phyloP scores from a whole-genome alignment of 2,113 vertebrate species.

The Gallinago paraguaiae region DNA sequence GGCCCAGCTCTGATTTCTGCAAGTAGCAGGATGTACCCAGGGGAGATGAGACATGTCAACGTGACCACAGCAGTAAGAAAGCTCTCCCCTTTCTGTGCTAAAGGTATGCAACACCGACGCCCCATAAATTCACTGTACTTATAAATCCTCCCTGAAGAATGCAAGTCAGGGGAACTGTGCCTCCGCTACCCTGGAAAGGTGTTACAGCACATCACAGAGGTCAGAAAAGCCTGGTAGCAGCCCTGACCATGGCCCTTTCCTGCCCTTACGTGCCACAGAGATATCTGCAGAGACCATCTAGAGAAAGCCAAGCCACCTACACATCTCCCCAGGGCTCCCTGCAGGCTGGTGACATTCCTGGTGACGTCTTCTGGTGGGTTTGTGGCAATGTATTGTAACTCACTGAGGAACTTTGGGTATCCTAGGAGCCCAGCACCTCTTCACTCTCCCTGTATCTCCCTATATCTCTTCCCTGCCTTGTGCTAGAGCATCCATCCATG shows the following conservation, averaged over 20 bases:
- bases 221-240: background rate
- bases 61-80: background rate
- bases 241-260: background rate
- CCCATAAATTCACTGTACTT: background rate
- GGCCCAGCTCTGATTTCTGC: background rate
- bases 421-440: background rate
- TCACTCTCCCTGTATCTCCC: background rate
- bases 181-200: background rate
- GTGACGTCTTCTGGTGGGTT: background rate
- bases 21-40: background rate
- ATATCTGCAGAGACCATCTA: background rate
- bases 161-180: background rate
- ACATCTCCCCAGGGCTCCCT: background rate
- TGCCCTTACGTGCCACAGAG: background rate
- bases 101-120: background rate
- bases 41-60: background rate
- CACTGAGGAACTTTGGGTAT: background rate
- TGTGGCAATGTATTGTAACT: background rate
- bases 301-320: background rate
- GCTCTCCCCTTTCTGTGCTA: background rate
- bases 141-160: background rate
- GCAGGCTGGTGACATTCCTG: background rate
- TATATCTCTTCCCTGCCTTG: background rate
- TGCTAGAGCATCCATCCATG: background rate
- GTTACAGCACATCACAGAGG: background rate